Evolutionary conservation across 2,888 invertebrate species (phyloP), one percentile per base, ranked within the genome.

Genomic region (Drosophila pegasa): DNA sequence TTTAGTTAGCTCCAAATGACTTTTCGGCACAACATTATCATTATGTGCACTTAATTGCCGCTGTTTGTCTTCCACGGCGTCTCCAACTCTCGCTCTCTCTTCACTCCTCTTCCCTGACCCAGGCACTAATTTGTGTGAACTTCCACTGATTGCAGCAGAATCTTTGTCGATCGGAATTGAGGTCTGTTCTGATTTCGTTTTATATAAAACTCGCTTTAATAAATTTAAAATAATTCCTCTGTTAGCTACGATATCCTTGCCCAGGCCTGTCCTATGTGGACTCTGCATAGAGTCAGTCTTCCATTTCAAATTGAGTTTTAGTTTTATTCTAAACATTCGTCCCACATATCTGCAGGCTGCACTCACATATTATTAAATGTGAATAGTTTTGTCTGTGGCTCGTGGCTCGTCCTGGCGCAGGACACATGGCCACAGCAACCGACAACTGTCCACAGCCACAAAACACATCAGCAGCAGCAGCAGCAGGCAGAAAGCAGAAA

Each of bases 21-120:
- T 86, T 86, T 83, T 84, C 86, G 83, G 83, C 83, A 84, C 86
- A 86, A 86, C 86, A 84, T 84, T 86, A 89, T 85, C 89, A 83
- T 85, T 89, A 85, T 89, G 84, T 89, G 77, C 84, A 77, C 80
- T 85, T 85, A 85, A 85, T 88, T 88, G 89, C 73, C 88, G 78
- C 71, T 85, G 80, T 89, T 88, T 86, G 83, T 86, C 76, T 88
- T 85, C 52, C 50, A 57, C 69, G 52, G 54, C 43, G 43, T 37
- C 41, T 45, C 45, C 18, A 37, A 41, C 31, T 37, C 38, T 37
- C 12, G 16, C 62, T 31, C 54, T 43, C 40, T 29, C 27, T 45
- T 38, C 22, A 41, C 48, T 50, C 33, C 54, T 25, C n/a, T 40
- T 31, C 45, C 54, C n/a, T 52, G 71, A 57, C 66, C 85, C 67